Evolutionary conservation across 2,888 invertebrate genomes (phyloP), one percentile per base, ranked within the genome.

Genomic region (Rambutsinella grinnellia): DNA sequence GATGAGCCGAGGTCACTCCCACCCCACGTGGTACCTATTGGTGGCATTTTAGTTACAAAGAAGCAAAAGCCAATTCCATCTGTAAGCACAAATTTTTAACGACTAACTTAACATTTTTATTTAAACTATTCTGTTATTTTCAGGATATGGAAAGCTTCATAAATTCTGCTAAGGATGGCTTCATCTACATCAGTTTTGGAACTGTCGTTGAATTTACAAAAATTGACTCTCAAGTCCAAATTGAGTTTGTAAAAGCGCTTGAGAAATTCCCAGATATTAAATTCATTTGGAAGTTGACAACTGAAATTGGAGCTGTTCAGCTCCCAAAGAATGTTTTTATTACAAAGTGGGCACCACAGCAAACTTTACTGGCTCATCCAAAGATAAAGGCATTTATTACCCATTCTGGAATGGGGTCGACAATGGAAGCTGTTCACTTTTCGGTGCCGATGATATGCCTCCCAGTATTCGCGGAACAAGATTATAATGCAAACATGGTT

Each of bases 401-500:
- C 0, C 82, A 82, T 44, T 69, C 66, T 8, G 82, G 82, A 47
- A 53, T 82, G 3, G 68, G 79, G 0, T 69, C 76, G 6, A 67
- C 68, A 28, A 77, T 75, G 46, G 82, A 82, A 69, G 79, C 82
- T 0, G 62, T 79, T 47, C 77, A 54, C 24, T 15, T 47, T 28
- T 44, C 46, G 5, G 79, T 82, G 1, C 82, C 81, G 2, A 1
- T 81, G 19, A 47, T 69, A 27, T 69, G 60, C 8, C 58, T 79
- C 19, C 79, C 79, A 1, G n/a, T n/a, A n/a, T n/a, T n/a, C n/a
- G n/a, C n/a, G n/a, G n/a, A n/a, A n/a, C n/a, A n/a, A n/a, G n/a
- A 80, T 65, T 80, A 78, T 53, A 82, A 82, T 47, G 80, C 79
- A 0, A 28, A 68, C 15, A 24, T 72, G 10, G n/a, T 80, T 24